Conservation (phyloP, 2,888 invertebrate genomes). For the Eupithecia tripunctaria region DNA sequence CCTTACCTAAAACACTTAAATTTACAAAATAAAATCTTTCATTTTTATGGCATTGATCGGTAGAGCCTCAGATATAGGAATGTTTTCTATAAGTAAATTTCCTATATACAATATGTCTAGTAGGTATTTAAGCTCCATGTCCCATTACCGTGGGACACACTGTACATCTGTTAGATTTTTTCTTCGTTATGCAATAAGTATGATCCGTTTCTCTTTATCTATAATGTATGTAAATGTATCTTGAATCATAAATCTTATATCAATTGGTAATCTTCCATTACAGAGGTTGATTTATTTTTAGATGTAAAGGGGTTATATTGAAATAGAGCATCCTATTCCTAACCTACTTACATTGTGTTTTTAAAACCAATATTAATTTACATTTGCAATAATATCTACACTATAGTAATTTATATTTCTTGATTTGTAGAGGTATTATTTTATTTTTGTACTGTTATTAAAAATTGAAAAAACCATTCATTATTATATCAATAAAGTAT, state of each 20-base stretch:
- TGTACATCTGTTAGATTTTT: not conserved
- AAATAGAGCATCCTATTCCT: not conserved
- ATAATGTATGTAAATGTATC: slow-evolving; percentile 12
- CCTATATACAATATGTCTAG: not conserved
- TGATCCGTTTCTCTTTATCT: not conserved
- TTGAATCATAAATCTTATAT: slow-evolving; percentile 12
- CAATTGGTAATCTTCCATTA: slow-evolving; percentile 10
- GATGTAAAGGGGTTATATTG: not conserved
- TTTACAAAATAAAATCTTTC: not conserved
- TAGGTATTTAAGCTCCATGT: not conserved
- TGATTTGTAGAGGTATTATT: not conserved
- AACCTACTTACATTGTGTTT: not conserved
- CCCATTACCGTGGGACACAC: not conserved
- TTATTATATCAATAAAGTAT: not conserved
- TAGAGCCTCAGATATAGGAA: not conserved
- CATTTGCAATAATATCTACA: not conserved
- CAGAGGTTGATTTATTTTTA: slow-evolving; percentile 8
- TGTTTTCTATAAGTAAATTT: not conserved
- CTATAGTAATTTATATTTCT: not conserved
- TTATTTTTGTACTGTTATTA: not conserved
- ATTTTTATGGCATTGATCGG: not conserved
- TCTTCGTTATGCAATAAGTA: slow-evolving; percentile 1
- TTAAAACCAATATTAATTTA: not conserved
- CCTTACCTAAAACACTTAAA: not conserved
- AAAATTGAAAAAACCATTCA: not conserved